phyloP scores from a whole-genome alignment of 2,113 vertebrate genomes.

The Nannospalax galili region DNA sequence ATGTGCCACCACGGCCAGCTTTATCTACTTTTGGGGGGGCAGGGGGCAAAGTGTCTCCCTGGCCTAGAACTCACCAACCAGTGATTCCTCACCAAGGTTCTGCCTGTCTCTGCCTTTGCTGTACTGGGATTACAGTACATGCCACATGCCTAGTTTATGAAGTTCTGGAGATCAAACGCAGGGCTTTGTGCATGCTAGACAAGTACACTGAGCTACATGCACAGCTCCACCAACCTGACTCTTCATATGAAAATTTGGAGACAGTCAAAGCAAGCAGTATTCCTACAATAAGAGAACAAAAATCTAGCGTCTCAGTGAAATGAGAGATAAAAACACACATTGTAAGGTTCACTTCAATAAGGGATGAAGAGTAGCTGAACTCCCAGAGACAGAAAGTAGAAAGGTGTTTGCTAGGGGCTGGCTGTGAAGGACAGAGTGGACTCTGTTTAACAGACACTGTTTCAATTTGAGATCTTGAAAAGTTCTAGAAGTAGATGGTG shows the following conservation, averaged over 20 bases:
- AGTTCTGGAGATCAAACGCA: not conserved
- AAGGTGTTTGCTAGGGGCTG: rapidly evolving
- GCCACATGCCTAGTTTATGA: not conserved
- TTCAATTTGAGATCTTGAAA: not conserved
- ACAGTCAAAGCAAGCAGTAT: not conserved
- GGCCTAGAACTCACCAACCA: not conserved
- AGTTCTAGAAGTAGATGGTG: not conserved
- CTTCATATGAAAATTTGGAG: not conserved
- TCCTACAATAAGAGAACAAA: not conserved
- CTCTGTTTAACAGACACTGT: not conserved
- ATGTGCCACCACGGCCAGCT: no score
- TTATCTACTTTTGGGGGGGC: no score
- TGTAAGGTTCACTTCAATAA: not conserved
- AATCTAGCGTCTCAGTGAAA: not conserved
- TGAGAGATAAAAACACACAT: not conserved
- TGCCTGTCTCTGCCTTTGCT: not conserved
- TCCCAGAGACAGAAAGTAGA: not conserved
- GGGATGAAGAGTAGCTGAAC: not conserved
- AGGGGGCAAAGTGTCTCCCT: not conserved
- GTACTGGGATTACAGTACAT: not conserved
- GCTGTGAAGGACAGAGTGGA: not conserved
- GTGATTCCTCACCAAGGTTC: not conserved
- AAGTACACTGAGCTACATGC: not conserved
- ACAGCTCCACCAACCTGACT: not conserved
- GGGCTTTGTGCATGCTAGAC: not conserved